Evolutionary conservation across 2,888 invertebrate genomes (phyloP), one percentile per base, ranked within the genome.

Genomic region (Chrysina gloriosa): DNA sequence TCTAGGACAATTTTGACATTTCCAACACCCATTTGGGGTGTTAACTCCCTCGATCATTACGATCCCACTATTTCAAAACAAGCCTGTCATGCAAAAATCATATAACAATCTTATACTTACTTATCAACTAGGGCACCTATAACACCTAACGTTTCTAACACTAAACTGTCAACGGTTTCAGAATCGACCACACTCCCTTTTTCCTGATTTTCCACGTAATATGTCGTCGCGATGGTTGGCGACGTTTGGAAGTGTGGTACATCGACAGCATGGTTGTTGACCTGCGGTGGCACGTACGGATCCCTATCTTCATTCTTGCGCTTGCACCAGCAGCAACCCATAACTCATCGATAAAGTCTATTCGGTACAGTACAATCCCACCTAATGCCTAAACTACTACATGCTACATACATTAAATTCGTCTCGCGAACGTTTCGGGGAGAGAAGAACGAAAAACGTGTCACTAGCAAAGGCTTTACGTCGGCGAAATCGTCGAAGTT

Each of bases 91-190:
- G 25, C 31, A 67, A 45, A 14, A 21, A 50, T 36, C 14, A 1
- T 21, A 61, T 6, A 48, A 21, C 1, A 9, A 16, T 23, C 6
- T 11, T 25, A 7, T 74, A 85, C 90, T 85, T 85, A 93, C 92
- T 93, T 94, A 83, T 95, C 94, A 67, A 95, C 93, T 69, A 95
- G 88, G 2, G 92, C 90, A 67, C 94, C 89, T 70, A 96, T 94
- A 34, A 94, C 87, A 63, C 88, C 87, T 23, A 96, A 84, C 11
- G 94, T 94, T 80, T 96, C 93, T 61, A 93, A 84, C 16, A 96
- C 92, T 54, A 96, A 86, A 70, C 88, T 86, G 79, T 94, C 93
- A 19, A 93, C 89, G 63, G 82, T 83, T 70, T 79, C 84, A 45
- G 85, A 87, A 77, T 83, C 81, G 4, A 79, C n/a, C n/a, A n/a